Conservation (phyloP, 2,797 vertebrate species). For the Neosalanx taihuensis region DNA sequence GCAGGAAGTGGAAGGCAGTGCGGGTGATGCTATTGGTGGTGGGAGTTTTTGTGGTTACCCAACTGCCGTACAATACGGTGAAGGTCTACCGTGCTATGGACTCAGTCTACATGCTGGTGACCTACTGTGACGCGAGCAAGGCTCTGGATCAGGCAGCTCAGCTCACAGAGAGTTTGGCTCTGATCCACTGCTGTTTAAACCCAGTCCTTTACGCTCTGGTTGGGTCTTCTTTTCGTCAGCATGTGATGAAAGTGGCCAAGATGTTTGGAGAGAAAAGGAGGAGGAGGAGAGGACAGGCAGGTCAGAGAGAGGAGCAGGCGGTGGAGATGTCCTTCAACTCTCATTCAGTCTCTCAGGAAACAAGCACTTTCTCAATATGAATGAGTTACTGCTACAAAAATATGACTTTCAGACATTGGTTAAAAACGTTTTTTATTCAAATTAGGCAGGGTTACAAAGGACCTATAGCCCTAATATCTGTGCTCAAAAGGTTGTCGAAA, state of each 20-base stretch:
- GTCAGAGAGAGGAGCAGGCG: constrained; percentile 34
- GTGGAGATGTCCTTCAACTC: constrained; percentile 68
- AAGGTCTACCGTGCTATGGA: constrained; percentile 86
- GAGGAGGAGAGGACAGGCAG: constrained; percentile 53
- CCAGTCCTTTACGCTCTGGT: constrained; percentile 88
- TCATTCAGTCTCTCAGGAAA: constrained; percentile 69
- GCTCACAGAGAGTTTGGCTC: constrained; percentile 85
- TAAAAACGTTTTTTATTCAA: no score
- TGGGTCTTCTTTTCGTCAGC: constrained; percentile 85
- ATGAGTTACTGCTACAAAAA: no score
- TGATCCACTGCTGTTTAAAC: constrained; percentile 91
- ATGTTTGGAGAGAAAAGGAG: constrained; percentile 63
- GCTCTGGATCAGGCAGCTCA: constrained; percentile 78
- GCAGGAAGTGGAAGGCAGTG: constrained; percentile 76
- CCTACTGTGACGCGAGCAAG: constrained; percentile 79
- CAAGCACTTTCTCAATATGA: constrained; percentile 81
- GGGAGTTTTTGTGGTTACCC: constrained; percentile 84
- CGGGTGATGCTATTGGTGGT: constrained; percentile 86
- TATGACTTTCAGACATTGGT: no score
- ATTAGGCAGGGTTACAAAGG: no score
- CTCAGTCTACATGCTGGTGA: constrained; percentile 79
- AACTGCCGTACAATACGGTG: constrained; percentile 88
- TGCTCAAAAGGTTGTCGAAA: no score
- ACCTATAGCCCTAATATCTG: no score
- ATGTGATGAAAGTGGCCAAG: constrained; percentile 81